Evolutionary conservation across 2,797 vertebrate species (phyloP), one percentile per base, ranked within the genome.

Genomic region (Etheostoma perlongum): DNA sequence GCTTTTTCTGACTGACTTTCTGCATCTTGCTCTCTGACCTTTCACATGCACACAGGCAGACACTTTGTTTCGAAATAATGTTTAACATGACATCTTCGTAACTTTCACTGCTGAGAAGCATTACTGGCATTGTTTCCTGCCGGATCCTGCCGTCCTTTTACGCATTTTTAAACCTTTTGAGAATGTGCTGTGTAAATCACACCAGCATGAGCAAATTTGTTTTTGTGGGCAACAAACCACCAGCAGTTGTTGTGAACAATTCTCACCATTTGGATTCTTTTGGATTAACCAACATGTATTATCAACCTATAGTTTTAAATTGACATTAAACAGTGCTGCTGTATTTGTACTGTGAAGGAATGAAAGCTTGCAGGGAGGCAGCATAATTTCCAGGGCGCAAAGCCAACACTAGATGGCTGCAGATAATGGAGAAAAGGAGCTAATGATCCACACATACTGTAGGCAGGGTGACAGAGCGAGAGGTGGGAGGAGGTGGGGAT

Each of bases 391-490:
- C 89, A 94, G 91, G 91, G 91, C 95, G 91, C 93, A 92, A 92
- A 95, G 90, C 93, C 92, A 89, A 95, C 95, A 95, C 95, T 95
- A 96, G 95, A 95, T 96, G 95, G 95, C 95, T 96, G 95, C 94
- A 96, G 94, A 95, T 95, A 96, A 95, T 95, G 94, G 91, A 93
- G 89, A 91, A 95, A 93, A 94, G 88, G 86, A 91, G 90, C 88
- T 92, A 94, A 94, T 95, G 91, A 93, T 93, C 89, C 84, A 59
- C 84, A 88, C 81, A 78, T 84, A 87, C 89, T 77, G 90, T 81
- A 85, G 72, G 78, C 81, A 86, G 84, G 47, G 74, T 84, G 89
- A 81, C 55, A 79, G 44, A 71, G 83, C 67, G 65, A 64, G 61
- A 64, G 66, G 33, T 60, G 47, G 64, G 73, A 58, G 73, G 76